Percentiles rank a stretch among this genome's conserved stretches.
These are phyloP conservation scores for Muscicapa striata DNA, from an alignment of 2,797 vertebrate species.

Conservation along the genomic window DNA sequence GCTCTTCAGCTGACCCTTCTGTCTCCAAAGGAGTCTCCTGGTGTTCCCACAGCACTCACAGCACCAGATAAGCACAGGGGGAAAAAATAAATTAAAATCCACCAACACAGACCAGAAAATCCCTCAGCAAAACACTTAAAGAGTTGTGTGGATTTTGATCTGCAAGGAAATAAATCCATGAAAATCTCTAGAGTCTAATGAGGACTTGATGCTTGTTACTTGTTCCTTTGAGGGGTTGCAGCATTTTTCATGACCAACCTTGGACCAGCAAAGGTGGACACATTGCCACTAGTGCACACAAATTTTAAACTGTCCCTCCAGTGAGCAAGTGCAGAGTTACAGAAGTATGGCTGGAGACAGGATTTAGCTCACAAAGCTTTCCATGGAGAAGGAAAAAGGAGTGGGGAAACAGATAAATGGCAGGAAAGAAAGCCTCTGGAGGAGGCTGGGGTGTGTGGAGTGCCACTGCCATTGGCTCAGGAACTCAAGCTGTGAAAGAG, in stretches of 20 bases:
- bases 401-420: background rate
- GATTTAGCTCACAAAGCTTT: background rate
- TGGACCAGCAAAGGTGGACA: background rate
- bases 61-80: background rate
- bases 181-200: background rate
- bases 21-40: background rate
- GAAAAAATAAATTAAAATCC: rapidly evolving
- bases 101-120: rapidly evolving
- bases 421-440: background rate
- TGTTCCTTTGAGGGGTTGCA: background rate
- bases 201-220: background rate
- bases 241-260: background rate
- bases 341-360: background rate
- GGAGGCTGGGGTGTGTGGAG: background rate
- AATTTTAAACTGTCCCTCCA: background rate
- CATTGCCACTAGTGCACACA: rapidly evolving
- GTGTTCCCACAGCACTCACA: background rate
- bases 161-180: background rate
- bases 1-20: background rate
- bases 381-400: background rate
- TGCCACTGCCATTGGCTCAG: background rate
- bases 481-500: background rate
- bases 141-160: background rate
- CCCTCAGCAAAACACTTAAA: too few relatives aligned
- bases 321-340: background rate